Conservation (phyloP, 2,888 invertebrate genomes). For the Sclerodermus sp. region DNA sequence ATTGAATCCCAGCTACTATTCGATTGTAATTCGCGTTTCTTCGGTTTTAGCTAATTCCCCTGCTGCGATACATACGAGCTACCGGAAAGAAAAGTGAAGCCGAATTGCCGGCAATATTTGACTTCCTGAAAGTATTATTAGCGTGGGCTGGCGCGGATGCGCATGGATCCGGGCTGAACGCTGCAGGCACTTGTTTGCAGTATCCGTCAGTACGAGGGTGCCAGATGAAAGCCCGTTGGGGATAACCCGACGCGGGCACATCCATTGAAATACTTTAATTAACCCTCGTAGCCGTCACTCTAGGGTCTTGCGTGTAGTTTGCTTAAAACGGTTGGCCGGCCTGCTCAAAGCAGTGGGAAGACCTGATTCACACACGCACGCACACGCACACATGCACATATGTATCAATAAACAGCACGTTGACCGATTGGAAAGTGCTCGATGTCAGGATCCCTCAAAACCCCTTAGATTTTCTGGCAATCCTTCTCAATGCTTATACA, state of each 20-base stretch:
- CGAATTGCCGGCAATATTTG: conserved; percentile 29
- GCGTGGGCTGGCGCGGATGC: conserved; percentile 9
- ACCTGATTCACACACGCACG: conserved; percentile 1
- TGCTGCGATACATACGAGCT: conserved; percentile 6
- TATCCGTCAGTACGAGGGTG: conserved; percentile 31
- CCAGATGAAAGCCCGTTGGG: conserved; percentile 38
- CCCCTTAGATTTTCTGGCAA: too few relatives aligned
- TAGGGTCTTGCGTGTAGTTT: conserved; percentile 20
- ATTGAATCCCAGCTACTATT: conserved; percentile 21
- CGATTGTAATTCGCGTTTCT: conserved; percentile 18
- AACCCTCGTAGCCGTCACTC: conserved; percentile 31
- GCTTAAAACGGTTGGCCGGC: conserved; percentile 29
- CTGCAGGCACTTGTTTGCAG: conserved; percentile 38
- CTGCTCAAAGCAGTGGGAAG: conserved; percentile 21
- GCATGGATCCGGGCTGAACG: conserved; percentile 24
- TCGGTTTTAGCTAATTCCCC: conserved; percentile 18
- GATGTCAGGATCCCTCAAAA: too few relatives aligned
- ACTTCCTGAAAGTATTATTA: conserved; percentile 26
- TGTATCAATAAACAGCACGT: too few relatives aligned
- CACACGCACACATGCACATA: not conserved
- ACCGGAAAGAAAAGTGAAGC: conserved; percentile 12
- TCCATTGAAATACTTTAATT: conserved; percentile 47
- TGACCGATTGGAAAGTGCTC: too few relatives aligned
- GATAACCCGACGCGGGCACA: conserved; percentile 34
- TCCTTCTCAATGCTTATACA: too few relatives aligned